These are phyloP conservation scores for Origma solitaria DNA, from an alignment of 2,113 vertebrate species.

Conservation along the genomic window DNA sequence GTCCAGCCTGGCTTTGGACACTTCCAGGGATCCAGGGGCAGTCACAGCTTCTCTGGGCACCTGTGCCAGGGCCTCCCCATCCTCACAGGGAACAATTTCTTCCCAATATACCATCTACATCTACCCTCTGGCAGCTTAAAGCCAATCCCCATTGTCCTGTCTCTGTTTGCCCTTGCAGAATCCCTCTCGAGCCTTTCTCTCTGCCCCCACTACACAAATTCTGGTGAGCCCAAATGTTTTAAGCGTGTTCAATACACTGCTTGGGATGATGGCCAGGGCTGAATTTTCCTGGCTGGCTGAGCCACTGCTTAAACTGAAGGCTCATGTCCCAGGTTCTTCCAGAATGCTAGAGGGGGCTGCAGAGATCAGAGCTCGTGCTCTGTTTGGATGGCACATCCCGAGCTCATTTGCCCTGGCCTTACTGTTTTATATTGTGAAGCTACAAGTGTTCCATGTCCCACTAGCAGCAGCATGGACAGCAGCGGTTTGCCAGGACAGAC, in stretches of 20 bases:
- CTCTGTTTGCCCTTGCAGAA: neutral
- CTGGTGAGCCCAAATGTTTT: neutral
- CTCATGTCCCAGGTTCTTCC: neutral
- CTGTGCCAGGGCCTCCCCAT: neutral
- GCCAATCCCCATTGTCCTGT: neutral
- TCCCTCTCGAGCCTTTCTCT: neutral
- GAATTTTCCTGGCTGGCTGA: neutral
- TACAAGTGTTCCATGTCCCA: neutral
- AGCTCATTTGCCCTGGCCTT: neutral
- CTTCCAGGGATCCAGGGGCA: neutral
- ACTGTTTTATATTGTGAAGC: neutral
- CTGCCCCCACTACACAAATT: neutral
- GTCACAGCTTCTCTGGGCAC: neutral
- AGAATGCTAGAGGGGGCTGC: neutral
- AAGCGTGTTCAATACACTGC: neutral
- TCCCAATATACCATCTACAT: neutral
- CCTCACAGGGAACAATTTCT: neutral
- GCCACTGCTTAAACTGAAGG: neutral
- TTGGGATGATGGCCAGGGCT: neutral
- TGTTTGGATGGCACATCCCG: rapidly evolving
- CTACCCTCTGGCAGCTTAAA: neutral
- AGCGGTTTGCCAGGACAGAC: neutral
- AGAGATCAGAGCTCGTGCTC: neutral
- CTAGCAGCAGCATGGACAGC: neutral
- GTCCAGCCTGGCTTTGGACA: neutral